Conservation (phyloP, 2,797 vertebrate species). For the Onychomys torridus region DNA sequence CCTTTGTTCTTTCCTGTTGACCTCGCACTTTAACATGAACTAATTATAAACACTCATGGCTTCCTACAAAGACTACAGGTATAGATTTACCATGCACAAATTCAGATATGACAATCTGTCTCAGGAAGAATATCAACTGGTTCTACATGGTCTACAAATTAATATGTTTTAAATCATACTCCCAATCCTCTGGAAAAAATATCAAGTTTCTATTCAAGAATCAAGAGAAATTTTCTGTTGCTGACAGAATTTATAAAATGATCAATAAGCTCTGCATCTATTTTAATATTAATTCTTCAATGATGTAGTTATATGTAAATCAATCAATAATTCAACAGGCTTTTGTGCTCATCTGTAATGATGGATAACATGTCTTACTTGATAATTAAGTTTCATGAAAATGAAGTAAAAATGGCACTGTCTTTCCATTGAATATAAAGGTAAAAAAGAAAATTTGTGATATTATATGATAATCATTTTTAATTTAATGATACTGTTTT, state of each 20-base stretch:
- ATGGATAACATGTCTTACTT: neutral
- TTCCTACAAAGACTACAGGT: neutral
- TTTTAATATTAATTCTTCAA: neutral
- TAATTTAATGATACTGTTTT: neutral
- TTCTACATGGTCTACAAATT: neutral
- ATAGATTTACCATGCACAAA: neutral
- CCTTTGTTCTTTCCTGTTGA: neutral
- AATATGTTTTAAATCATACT: neutral
- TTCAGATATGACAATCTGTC: neutral
- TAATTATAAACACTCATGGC: neutral
- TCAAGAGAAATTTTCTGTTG: neutral
- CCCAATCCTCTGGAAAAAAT: neutral
- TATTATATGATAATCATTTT: neutral
- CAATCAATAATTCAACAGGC: neutral
- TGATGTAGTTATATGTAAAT: neutral
- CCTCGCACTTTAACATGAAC: neutral
- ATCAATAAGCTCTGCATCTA: neutral
- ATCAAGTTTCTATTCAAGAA: neutral
- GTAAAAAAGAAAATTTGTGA: neutral
- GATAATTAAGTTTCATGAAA: neutral
- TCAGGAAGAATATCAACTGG: neutral
- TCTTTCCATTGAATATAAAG: neutral
- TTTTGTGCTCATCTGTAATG: neutral
- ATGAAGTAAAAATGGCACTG: rapidly evolving
- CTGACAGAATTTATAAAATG: neutral